Percentiles rank a stretch among this genome's conserved stretches.
Conservation (phyloP, 2,888 invertebrate genomes). For the Carcina quercana region DNA sequence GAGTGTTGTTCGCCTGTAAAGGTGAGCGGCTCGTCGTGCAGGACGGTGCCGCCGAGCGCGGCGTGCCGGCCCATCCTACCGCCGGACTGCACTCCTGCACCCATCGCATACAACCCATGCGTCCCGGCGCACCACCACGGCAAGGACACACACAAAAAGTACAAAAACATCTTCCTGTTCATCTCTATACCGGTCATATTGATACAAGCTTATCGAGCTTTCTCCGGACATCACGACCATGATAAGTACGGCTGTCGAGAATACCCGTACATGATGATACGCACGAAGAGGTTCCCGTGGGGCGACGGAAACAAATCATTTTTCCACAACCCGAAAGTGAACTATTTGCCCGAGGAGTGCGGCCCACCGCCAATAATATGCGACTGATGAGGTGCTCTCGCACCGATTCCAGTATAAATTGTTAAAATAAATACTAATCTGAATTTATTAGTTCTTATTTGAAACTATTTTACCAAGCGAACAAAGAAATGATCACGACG, state of each 20-base stretch:
- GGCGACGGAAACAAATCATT: slow-evolving; percentile 87
- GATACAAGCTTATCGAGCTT: slow-evolving; percentile 27
- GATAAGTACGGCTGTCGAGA: slow-evolving; percentile 46
- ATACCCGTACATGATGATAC: slow-evolving; percentile 85
- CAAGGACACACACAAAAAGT: slow-evolving; percentile 41
- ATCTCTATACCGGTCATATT: slow-evolving; percentile 45
- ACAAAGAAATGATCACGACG: too few relatives aligned
- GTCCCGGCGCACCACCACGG: slow-evolving; percentile 37
- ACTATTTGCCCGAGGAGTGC: slow-evolving; percentile 65
- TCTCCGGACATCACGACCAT: slow-evolving; percentile 22
- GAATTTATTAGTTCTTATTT: too few relatives aligned
- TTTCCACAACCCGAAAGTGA: slow-evolving; percentile 87
- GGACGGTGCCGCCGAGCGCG: slow-evolving; percentile 27
- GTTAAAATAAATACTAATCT: too few relatives aligned
- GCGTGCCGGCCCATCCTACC: slow-evolving; percentile 36
- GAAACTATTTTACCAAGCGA: too few relatives aligned
- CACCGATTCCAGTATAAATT: too few relatives aligned
- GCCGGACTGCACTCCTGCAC: slow-evolving; percentile 31
- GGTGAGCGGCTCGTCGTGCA: too few relatives aligned
- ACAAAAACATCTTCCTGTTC: slow-evolving; percentile 38
- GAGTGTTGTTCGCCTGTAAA: too few relatives aligned
- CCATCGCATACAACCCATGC: slow-evolving; percentile 36
- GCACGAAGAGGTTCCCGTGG: slow-evolving; percentile 93
- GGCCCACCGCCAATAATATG: slow-evolving; percentile 40
- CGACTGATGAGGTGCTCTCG: slow-evolving; percentile 37